phyloP scores from a whole-genome alignment of 2,113 vertebrate species.

The Cygnus atratus region DNA sequence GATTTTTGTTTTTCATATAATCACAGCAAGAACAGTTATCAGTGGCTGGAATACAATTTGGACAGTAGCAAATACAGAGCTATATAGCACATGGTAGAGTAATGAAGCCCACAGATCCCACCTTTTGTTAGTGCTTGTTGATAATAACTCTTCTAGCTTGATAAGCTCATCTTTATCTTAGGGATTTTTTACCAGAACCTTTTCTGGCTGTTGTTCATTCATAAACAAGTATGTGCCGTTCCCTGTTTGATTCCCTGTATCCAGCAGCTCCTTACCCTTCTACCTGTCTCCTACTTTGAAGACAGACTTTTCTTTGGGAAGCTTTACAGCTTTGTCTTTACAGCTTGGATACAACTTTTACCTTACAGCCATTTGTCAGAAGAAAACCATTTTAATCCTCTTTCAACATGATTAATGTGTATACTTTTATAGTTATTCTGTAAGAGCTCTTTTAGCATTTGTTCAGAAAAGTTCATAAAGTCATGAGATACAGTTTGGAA shows the following conservation, averaged over 20 bases:
- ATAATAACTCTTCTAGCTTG: neutral
- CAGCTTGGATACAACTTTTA: neutral
- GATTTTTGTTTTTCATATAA: neutral
- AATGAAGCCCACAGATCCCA: neutral
- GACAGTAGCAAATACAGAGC: neutral
- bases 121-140: neutral
- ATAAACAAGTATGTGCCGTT: neutral
- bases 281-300: neutral
- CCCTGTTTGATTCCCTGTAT: neutral
- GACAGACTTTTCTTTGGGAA: neutral
- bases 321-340: neutral
- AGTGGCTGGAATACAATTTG: neutral
- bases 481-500: neutral
- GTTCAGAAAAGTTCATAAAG: neutral
- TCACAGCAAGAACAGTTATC: neutral
- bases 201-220: neutral
- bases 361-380: neutral
- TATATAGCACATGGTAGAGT: neutral
- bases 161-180: neutral
- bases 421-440: neutral
- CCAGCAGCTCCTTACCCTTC: neutral
- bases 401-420: neutral
- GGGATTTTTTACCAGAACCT: neutral
- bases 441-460: neutral
- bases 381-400: neutral